phyloP scores from a whole-genome alignment of 2,797 vertebrate species.

The Heteromormyrus szaboi region DNA sequence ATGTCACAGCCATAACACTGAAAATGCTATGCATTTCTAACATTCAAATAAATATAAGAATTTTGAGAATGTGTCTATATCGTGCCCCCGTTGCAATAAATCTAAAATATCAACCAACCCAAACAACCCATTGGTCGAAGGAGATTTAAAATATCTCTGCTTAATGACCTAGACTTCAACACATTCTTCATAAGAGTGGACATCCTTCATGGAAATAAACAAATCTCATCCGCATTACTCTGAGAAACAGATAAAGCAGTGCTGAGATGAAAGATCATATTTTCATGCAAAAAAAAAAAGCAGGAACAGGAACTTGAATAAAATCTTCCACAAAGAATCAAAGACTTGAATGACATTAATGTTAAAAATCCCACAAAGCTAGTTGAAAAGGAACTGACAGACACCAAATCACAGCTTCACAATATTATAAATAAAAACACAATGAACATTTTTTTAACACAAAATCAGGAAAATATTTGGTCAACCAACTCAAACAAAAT shows the following conservation, averaged over 20 bases:
- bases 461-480: background rate
- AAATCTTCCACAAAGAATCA: background rate
- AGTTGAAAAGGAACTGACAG: background rate
- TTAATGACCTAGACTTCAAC: background rate
- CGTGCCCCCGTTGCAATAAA: background rate
- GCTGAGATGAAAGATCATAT: background rate
- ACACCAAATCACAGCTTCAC: background rate
- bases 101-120: background rate
- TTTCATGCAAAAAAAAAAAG: background rate
- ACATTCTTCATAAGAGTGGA: background rate
- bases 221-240: background rate
- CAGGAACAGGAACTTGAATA: background rate
- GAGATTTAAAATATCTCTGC: background rate
- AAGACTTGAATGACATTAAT: background rate
- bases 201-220: background rate
- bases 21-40: background rate
- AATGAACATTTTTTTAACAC: too few species aligned
- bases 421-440: too few species aligned
- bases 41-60: background rate
- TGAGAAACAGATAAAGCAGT: background rate
- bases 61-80: background rate
- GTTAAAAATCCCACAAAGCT: background rate
- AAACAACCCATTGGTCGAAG: background rate
- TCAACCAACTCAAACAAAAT: background rate
- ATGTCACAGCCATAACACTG: background rate